Percentiles rank a stretch among this genome's conserved stretches.
Evolutionary conservation across 2,797 vertebrate species (phyloP).

Genomic region (Bradypodion ventrale): DNA sequence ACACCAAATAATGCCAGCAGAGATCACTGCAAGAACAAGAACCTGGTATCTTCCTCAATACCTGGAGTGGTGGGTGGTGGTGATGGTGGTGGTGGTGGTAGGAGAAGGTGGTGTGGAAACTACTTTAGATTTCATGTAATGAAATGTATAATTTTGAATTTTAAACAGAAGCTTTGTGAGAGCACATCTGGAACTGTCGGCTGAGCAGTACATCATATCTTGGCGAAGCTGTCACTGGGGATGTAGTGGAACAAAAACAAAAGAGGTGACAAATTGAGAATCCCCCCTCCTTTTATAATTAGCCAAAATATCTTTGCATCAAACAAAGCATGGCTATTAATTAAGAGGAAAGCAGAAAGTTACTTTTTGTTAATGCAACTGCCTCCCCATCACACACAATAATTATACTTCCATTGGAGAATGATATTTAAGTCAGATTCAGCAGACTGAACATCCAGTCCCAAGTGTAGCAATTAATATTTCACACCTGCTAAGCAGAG

Average conservation of each 20-base stretch:
- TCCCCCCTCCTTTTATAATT: constrained; percentile 79
- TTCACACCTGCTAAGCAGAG: constrained; percentile 83
- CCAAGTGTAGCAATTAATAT: constrained; percentile 84
- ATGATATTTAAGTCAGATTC: constrained; percentile 78
- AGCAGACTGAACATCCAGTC: constrained; percentile 75
- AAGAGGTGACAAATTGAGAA: constrained; percentile 81
- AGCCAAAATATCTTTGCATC: constrained; percentile 79
- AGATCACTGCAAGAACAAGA: too few relatives aligned
- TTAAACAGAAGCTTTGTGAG: constrained; percentile 29
- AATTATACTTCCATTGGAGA: constrained; percentile 78
- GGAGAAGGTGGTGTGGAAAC: too few relatives aligned
- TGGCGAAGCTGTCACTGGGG: constrained; percentile 65
- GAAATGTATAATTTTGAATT: neutral
- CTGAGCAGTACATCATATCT: constrained; percentile 69
- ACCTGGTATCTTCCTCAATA: too few relatives aligned
- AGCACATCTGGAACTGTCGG: constrained; percentile 67
- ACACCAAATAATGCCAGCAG: too few relatives aligned
- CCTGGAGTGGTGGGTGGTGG: too few relatives aligned
- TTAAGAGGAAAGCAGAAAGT: constrained; percentile 76
- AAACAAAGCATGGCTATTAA: constrained; percentile 77
- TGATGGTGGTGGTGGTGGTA: too few relatives aligned
- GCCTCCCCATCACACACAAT: constrained; percentile 42
- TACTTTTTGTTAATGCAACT: constrained; percentile 66
- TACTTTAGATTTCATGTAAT: constrained; percentile 12
- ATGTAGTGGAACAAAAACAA: constrained; percentile 75